Evolutionary conservation across 2,888 invertebrate species (phyloP), one percentile per base, ranked within the genome.

Genomic region (Tenthredo notha): DNA sequence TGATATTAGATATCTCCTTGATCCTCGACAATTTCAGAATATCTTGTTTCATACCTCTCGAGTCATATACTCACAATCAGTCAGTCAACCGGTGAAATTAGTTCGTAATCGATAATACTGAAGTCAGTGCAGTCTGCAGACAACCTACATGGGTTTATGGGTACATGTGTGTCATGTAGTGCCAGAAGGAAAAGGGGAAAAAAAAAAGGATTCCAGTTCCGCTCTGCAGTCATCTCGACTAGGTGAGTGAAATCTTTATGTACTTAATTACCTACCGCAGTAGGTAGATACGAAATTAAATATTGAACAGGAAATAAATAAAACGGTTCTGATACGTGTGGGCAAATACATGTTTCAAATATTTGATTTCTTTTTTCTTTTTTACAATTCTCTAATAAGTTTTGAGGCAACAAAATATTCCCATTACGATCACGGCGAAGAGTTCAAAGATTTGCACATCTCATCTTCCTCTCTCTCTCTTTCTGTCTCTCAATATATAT

Each of bases 171-270:
- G 77, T 54, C 77, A 5, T 77, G 77, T 54, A 77, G 54, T 54
- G 77, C 54, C 40, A 7, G 7, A 29, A 6, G 29, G 29, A 54
- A 77, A 33, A 54, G 5, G 29, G 3, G 33, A 37, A 37, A 37
- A 29, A 29, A 77, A 75, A 47, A 47, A 75, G 21, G 9, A 77
- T 18, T 21, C 50, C 29, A 77, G 77, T 77, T 77, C 77, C 77
- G 77, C 77, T 77, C 77, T 77, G 77, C 33, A 54, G 77, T 33
- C 29, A 33, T 77, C 50, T 77, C 72, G 72, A 74, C 25, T 77
- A 77, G 77, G 77, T 77, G 77, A 77, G 77, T 77, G 77, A 77
- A 77, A 77, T 77, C 77, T 77, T 77, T 77, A 77, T 77, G 47
- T 77, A 9, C 54, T 54, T 33, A 77, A 77, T 77, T 33, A 77